Evolutionary conservation across 2,888 invertebrate genomes (phyloP).

Genomic region (Philhelius pedissequus): DNA sequence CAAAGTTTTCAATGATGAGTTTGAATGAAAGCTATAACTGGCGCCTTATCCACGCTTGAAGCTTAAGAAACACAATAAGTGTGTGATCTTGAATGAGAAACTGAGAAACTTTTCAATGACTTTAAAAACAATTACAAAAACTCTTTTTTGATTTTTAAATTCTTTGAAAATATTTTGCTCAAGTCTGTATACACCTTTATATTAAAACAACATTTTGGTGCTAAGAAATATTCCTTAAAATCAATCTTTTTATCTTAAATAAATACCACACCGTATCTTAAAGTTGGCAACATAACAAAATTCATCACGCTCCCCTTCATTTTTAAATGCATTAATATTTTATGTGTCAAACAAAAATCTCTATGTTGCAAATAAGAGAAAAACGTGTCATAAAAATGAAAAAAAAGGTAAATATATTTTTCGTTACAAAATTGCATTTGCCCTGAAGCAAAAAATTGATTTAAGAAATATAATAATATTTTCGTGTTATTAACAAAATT

Average conservation of each 20-base stretch:
- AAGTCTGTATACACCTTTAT: too few relatives aligned
- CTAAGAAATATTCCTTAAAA: not conserved
- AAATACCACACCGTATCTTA: not conserved
- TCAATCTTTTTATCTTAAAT: not conserved
- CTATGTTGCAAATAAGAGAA: not conserved
- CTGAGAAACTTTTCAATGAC: too few relatives aligned
- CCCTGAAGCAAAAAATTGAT: not conserved
- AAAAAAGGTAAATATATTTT: not conserved
- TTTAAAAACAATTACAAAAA: too few relatives aligned
- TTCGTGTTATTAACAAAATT: not conserved
- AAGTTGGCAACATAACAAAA: constrained; percentile 35
- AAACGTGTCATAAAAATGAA: not conserved
- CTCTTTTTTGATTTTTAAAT: too few relatives aligned
- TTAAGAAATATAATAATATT: not conserved
- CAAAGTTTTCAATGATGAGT: too few relatives aligned
- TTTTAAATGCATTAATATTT: constrained; percentile 20
- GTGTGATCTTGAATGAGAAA: too few relatives aligned
- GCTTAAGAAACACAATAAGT: too few relatives aligned
- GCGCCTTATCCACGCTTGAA: too few relatives aligned
- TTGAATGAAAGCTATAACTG: too few relatives aligned
- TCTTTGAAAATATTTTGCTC: too few relatives aligned
- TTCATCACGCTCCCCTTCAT: not conserved
- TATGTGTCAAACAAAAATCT: not conserved
- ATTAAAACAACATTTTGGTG: too few relatives aligned
- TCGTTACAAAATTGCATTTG: constrained; percentile 1